Evolutionary conservation across 2,888 invertebrate genomes (phyloP).

Genomic region (Cylloceria caligata): DNA sequence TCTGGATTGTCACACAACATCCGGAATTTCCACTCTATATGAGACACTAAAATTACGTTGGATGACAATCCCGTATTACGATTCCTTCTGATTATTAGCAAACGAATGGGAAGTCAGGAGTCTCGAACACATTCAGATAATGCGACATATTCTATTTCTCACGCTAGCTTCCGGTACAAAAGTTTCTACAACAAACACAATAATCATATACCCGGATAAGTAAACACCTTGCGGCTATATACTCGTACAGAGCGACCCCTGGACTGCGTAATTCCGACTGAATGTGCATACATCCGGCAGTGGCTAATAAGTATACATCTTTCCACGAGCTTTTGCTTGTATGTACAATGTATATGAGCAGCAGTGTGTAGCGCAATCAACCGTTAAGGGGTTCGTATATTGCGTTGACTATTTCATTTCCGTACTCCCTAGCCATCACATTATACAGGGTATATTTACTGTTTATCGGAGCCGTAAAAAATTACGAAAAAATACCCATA

Average conservation of each 20-base stretch:
- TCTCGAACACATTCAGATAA: slow-evolving; percentile 2
- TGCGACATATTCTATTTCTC: slow-evolving; percentile 40
- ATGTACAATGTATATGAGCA: slow-evolving; percentile 8
- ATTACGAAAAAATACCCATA: slow-evolving; percentile 16
- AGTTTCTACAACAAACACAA: slow-evolving; percentile 53
- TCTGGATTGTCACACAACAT: not conserved
- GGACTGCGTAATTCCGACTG: slow-evolving; percentile 11
- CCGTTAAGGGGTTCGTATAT: slow-evolving; percentile 15
- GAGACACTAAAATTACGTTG: not conserved
- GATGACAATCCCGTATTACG: not conserved
- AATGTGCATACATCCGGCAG: slow-evolving; percentile 23
- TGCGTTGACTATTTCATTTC: not conserved
- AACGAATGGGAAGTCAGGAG: slow-evolving; percentile 1
- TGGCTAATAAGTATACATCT: slow-evolving; percentile 7
- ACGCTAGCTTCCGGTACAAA: not conserved
- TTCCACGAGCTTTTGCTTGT: slow-evolving; percentile 27
- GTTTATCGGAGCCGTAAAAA: slow-evolving; percentile 33
- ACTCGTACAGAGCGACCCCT: not conserved
- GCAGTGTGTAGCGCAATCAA: slow-evolving; percentile 39
- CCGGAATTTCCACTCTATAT: not conserved
- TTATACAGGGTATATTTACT: slow-evolving; percentile 21
- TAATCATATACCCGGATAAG: slow-evolving; percentile 36
- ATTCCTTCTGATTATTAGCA: not conserved
- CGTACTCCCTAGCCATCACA: not conserved
- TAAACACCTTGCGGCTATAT: slow-evolving; percentile 48